These are phyloP conservation scores for Drosophila malerkotliana DNA, from an alignment of 1,140 invertebrate species.

Conservation along the genomic window DNA sequence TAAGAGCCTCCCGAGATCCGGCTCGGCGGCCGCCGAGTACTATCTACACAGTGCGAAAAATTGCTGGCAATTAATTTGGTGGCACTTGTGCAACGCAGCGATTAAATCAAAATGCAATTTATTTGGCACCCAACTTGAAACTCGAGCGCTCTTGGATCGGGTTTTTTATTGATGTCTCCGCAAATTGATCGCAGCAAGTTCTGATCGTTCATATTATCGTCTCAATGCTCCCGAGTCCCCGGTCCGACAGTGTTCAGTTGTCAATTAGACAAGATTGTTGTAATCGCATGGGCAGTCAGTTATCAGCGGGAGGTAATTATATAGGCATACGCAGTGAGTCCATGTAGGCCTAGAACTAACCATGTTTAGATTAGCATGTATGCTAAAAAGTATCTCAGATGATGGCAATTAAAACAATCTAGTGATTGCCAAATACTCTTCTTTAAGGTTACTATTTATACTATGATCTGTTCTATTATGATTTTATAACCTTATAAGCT, in stretches of 20 bases:
- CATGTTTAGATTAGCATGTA: conserved; percentile 6
- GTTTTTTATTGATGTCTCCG: conserved; percentile 54
- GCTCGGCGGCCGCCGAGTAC: conserved; percentile 16
- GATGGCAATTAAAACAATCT: not conserved
- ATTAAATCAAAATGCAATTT: conserved; percentile 58
- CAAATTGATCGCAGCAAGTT: conserved; percentile 60
- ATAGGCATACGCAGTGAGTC: not conserved
- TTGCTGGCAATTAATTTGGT: conserved; percentile 59
- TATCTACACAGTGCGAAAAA: conserved; percentile 59
- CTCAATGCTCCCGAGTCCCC: conserved; percentile 18
- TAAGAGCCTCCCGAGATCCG: conserved; percentile 45
- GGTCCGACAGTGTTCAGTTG: conserved; percentile 27
- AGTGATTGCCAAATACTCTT: not conserved
- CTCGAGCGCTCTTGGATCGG: conserved; percentile 22
- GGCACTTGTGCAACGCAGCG: conserved; percentile 52
- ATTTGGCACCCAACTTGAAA: conserved; percentile 40
- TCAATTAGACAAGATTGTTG: conserved; percentile 49
- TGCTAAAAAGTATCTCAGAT: not conserved
- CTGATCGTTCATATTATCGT: conserved; percentile 43
- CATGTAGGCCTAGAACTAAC: conserved; percentile 16
- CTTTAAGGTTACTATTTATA: no score
- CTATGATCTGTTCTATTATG: no score
- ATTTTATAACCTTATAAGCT: no score
- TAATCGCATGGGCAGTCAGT: conserved; percentile 6
- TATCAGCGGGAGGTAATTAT: conserved; percentile 39